A percentile compares a stretch with the other conserved stretches of the same genome.
Conservation (phyloP, 2,888 invertebrate species). For the Arctia plantaginis region DNA sequence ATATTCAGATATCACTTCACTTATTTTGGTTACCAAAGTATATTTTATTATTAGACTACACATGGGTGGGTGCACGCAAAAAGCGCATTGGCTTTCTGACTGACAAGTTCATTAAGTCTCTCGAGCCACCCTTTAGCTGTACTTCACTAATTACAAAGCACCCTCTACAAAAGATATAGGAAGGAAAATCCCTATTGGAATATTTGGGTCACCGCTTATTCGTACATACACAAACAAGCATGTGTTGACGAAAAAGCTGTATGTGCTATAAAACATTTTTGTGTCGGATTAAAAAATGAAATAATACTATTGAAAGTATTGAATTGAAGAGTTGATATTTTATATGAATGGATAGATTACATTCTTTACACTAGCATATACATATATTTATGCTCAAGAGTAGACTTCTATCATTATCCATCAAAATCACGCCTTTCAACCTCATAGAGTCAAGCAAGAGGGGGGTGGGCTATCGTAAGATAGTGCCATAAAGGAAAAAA, state of each 20-base stretch:
- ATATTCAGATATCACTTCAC: too few relatives aligned
- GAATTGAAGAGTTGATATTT: too few relatives aligned
- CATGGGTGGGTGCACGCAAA: slow-evolving; percentile 34
- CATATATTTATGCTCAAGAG: too few relatives aligned
- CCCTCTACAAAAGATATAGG: slow-evolving; percentile 30
- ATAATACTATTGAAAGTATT: too few relatives aligned
- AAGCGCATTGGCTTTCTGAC: slow-evolving; percentile 52
- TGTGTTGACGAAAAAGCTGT: neutral
- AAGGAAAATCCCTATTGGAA: slow-evolving; percentile 44
- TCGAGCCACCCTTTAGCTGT: slow-evolving; percentile 37
- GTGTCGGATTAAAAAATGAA: too few relatives aligned
- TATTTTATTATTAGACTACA: slow-evolving; percentile 4
- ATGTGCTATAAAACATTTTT: neutral
- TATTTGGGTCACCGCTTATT: slow-evolving; percentile 56
- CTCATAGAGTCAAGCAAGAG: too few relatives aligned
- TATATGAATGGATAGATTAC: too few relatives aligned
- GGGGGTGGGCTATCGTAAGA: too few relatives aligned
- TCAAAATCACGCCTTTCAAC: too few relatives aligned
- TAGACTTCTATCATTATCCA: too few relatives aligned
- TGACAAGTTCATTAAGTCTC: slow-evolving; percentile 63
- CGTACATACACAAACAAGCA: slow-evolving; percentile 5
- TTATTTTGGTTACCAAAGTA: neutral
- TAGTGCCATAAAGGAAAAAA: too few relatives aligned
- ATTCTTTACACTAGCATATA: too few relatives aligned
- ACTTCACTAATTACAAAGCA: slow-evolving; percentile 52